A percentile compares a stretch with the other conserved stretches of the same genome.
Conservation (phyloP, 2,888 invertebrate genomes). For the Trichacis sp. region DNA sequence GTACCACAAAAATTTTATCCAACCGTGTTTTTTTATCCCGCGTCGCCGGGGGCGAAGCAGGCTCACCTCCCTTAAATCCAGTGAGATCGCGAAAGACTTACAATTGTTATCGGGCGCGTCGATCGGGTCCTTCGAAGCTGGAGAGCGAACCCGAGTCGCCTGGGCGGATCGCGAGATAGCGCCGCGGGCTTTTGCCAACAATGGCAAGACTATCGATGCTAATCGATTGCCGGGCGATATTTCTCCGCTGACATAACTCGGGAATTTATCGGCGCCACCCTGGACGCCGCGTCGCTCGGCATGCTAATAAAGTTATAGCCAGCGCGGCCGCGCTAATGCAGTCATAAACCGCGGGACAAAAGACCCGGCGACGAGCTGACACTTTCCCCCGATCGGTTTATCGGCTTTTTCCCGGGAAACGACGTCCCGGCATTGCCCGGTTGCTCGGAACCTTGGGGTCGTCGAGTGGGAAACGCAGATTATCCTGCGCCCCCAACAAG, state of each 20-base stretch:
- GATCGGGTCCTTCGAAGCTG: slow-evolving; percentile 38
- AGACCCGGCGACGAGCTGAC: too few species aligned
- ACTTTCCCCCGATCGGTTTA: slow-evolving; percentile 12
- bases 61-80: slow-evolving; percentile 36
- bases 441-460: neutral
- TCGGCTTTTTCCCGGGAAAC: slow-evolving; percentile 11
- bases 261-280: slow-evolving; percentile 59
- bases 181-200: slow-evolving; percentile 49
- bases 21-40: too few species aligned
- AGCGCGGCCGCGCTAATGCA: slow-evolving; percentile 25
- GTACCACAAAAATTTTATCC: too few species aligned
- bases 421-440: neutral
- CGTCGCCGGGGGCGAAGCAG: slow-evolving; percentile 28
- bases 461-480: neutral
- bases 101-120: slow-evolving; percentile 42
- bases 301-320: slow-evolving; percentile 55
- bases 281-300: slow-evolving; percentile 48
- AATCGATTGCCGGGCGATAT: slow-evolving; percentile 61
- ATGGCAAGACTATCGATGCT: slow-evolving; percentile 61
- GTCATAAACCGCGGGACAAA: slow-evolving; percentile 18
- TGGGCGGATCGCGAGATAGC: slow-evolving; percentile 48
- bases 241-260: slow-evolving; percentile 61
- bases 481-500: too few species aligned
- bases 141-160: slow-evolving; percentile 38
- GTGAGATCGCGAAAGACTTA: slow-evolving; percentile 45